Evolutionary conservation across 1,140 invertebrate species (phyloP).

Genomic region (Melanaphis sacchari): DNA sequence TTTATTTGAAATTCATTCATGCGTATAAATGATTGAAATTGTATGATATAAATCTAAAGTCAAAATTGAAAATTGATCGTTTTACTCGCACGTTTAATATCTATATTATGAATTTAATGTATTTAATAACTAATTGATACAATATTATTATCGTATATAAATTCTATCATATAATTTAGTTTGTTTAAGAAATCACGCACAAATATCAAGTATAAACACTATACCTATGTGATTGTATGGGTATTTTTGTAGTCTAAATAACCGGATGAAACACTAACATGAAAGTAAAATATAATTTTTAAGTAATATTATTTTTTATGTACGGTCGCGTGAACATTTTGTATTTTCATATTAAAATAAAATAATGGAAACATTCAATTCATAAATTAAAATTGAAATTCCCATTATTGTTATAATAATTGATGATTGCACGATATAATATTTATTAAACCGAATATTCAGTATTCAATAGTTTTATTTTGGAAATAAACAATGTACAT

Average conservation of each 20-base stretch:
- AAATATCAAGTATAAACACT: neutral
- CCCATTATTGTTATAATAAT: neutral
- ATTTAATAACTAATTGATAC: neutral
- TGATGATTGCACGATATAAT: neutral
- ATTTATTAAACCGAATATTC: conserved; percentile 1
- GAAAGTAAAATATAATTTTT: neutral
- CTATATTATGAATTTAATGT: neutral
- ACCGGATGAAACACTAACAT: neutral
- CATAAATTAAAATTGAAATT: neutral
- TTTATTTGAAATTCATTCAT: neutral
- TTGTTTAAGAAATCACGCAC: neutral
- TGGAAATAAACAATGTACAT: neutral
- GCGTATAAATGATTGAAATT: neutral
- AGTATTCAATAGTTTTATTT: neutral
- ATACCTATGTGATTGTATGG: neutral
- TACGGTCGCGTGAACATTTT: neutral
- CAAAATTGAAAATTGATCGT: neutral
- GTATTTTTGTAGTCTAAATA: neutral
- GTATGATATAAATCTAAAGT: neutral
- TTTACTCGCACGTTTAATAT: too few relatives aligned
- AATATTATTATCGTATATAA: neutral
- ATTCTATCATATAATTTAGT: neutral
- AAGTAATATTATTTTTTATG: neutral
- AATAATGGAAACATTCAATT: neutral
- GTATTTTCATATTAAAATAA: neutral